Evolutionary conservation across 2,113 vertebrate species (phyloP), one percentile per base, ranked within the genome.

Genomic region (Aptenodytes patagonicus): DNA sequence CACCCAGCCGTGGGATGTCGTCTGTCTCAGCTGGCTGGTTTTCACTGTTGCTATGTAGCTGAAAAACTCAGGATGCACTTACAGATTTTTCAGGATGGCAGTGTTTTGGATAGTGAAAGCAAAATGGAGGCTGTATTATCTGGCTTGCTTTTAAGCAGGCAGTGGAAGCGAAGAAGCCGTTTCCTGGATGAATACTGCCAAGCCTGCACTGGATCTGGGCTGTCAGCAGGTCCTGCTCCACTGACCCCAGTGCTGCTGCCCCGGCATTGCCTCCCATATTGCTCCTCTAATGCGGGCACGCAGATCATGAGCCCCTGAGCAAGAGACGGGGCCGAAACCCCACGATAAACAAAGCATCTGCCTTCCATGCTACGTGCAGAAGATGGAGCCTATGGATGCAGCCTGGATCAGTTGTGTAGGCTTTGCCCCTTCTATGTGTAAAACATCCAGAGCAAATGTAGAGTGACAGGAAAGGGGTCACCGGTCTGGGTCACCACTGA

Each of bases 391-490:
- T 13, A 8, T 4, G 86, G 92, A 13, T 55, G 58, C 83, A 82
- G 91, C 87, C 83, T 6, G 75, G 78, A 82, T 79, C 94, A 28
- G 49, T 52, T 9, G 58, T 34, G 86, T 57, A 73, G 31, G 83
- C 94, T 94, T 83, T 58, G 70, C 83, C 94, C 82, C 92, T 83
- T 93, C 91, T 51, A 57, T 40, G 42, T 69, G 87, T 93, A 92
- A 95, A 95, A 93, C 91, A 95, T 87, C 85, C 83, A 66, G 73
- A 86, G 90, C 93, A 96, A 95, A 97, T 94, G 85, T 3, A 87
- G 96, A 95, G 83, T 87, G 96, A 96, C 95, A 96, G 97, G 38
- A 87, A 83, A 91, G 65, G 94, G 94, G 94, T 97, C 97, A 94
- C 66, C 42, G 96, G 46, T 82, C 82, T 75, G 92, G 96, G 96